Conservation (phyloP, 2,113 vertebrate species). For the Lepisosteus osseus region DNA sequence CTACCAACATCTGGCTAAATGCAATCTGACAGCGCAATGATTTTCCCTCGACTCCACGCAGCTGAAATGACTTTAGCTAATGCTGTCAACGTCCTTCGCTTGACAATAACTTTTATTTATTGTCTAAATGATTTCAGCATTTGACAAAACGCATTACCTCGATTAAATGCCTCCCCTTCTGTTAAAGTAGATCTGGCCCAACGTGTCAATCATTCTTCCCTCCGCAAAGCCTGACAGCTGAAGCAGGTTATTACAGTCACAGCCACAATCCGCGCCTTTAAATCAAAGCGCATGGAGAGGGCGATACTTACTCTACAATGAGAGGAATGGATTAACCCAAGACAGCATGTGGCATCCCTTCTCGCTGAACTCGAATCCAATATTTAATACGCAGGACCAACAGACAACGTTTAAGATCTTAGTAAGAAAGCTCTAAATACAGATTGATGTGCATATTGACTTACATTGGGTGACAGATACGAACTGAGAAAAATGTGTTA, state of each 20-base stretch:
- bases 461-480: slow-evolving; percentile 21
- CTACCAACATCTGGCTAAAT: slow-evolving; percentile 32
- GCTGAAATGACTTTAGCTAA: slow-evolving; percentile 21
- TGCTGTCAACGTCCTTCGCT: slow-evolving; percentile 21
- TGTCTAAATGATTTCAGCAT: slow-evolving; percentile 35
- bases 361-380: slow-evolving; percentile 11
- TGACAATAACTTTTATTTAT: slow-evolving; percentile 38
- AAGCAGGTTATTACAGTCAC: slow-evolving; percentile 26
- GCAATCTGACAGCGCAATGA: slow-evolving; percentile 38
- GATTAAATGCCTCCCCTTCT: slow-evolving; percentile 31
- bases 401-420: slow-evolving; percentile 26
- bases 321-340: slow-evolving; percentile 3
- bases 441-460: slow-evolving; percentile 40
- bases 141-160: slow-evolving; percentile 41
- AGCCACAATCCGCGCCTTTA: slow-evolving; percentile 12
- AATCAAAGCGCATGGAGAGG: slow-evolving; percentile 15
- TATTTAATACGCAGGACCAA: slow-evolving; percentile 40
- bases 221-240: slow-evolving; percentile 12
- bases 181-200: slow-evolving; percentile 23
- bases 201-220: slow-evolving; percentile 30
- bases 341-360: slow-evolving; percentile 9
- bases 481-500: slow-evolving; percentile 30
- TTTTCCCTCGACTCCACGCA: slow-evolving; percentile 19
- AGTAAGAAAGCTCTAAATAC: slow-evolving; percentile 32
- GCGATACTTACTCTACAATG: slow-evolving; percentile 1